These are phyloP conservation scores for Clavelina lepadiformis DNA, from an alignment of 23 tunicate species.

Conservation along the genomic window DNA sequence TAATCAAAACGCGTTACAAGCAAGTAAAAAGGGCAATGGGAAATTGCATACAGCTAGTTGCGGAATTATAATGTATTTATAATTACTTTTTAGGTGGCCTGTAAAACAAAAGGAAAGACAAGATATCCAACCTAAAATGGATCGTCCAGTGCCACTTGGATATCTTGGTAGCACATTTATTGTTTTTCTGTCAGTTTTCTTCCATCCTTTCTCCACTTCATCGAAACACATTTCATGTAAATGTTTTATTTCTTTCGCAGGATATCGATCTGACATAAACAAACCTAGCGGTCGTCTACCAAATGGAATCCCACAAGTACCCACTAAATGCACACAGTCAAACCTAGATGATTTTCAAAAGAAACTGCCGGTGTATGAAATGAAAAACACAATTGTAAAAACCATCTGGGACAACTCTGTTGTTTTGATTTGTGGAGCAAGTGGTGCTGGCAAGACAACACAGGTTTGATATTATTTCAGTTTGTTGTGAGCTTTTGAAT, in stretches of 20 bases:
- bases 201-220: neutral
- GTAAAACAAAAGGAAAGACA: slow-evolving; percentile 74
- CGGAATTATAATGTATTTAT: neutral
- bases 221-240: neutral
- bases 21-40: no score
- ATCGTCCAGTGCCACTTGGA: slow-evolving; percentile 13
- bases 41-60: no score
- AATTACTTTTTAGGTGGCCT: slow-evolving; percentile 57
- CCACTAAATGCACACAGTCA: slow-evolving; percentile 37
- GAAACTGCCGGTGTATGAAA: slow-evolving; percentile 45
- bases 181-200: neutral
- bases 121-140: slow-evolving; percentile 62
- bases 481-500: neutral
- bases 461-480: slow-evolving; percentile 35
- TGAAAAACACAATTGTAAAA: slow-evolving; percentile 36
- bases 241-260: slow-evolving; percentile 12
- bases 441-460: slow-evolving; percentile 85
- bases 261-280: slow-evolving; percentile 62
- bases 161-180: no score
- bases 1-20: no score
- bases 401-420: slow-evolving; percentile 52
- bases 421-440: slow-evolving; percentile 63
- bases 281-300: slow-evolving; percentile 90
- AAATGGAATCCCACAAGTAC: slow-evolving; percentile 93
- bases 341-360: slow-evolving; percentile 53